Conservation (phyloP, 2,797 vertebrate species). For the Sylvia borin region DNA sequence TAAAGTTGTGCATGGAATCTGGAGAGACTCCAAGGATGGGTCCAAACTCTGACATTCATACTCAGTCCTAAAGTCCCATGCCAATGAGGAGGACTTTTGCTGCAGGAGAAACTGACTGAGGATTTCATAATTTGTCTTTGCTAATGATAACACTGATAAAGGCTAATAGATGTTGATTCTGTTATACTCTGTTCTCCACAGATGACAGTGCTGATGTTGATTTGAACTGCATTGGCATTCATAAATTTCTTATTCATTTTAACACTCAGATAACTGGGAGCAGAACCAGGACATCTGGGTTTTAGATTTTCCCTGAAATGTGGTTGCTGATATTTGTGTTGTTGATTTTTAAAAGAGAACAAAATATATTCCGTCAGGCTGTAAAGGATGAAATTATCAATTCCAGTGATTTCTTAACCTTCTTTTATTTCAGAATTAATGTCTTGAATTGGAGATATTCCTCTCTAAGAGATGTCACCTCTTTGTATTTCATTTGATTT, state of each 20-base stretch:
- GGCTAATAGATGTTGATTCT: background rate
- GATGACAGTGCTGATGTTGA: background rate
- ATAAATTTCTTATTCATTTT: slow-evolving; percentile 6
- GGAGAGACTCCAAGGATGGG: fast-evolving
- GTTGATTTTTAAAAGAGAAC: background rate
- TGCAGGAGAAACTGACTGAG: background rate
- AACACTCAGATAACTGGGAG: background rate
- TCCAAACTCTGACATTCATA: background rate
- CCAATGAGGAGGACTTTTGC: background rate
- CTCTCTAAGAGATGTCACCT: background rate
- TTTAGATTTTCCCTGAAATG: slow-evolving; percentile 4
- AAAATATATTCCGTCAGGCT: background rate
- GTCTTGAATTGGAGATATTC: background rate
- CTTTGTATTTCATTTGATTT: background rate
- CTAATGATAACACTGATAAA: background rate
- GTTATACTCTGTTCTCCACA: background rate
- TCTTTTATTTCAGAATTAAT: background rate
- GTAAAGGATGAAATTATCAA: background rate
- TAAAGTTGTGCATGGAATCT: background rate
- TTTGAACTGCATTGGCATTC: background rate
- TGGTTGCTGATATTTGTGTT: background rate
- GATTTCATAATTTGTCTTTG: background rate
- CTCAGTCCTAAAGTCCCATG: background rate
- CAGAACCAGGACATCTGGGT: slow-evolving; percentile 24
- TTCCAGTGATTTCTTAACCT: background rate